Conservation (phyloP, 2,888 invertebrate genomes). For the Machimus rusticus region DNA sequence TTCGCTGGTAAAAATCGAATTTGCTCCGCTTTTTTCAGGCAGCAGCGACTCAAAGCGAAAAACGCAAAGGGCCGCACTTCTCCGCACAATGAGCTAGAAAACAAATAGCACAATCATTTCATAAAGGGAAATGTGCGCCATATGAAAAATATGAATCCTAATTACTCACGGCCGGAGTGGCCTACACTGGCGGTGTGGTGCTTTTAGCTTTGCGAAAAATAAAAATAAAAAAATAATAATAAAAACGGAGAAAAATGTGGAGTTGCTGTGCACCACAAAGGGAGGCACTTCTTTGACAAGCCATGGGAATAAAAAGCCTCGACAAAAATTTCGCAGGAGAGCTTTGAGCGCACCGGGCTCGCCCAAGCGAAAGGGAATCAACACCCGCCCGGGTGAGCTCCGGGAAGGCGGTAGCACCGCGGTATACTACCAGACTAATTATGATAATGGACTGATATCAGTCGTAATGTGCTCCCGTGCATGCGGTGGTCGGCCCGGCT, state of each 20-base stretch:
- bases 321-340: constrained; percentile 13
- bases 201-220: neutral
- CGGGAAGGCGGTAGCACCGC: neutral
- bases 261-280: neutral
- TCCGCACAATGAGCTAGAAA: neutral
- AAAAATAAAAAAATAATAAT: neutral
- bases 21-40: neutral
- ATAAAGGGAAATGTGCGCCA: neutral
- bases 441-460: constrained; percentile 40
- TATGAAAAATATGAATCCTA: neutral
- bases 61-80: neutral
- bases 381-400: neutral
- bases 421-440: constrained; percentile 29
- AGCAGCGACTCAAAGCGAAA: neutral
- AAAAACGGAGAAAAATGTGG: neutral
- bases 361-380: neutral
- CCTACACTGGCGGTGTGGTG: neutral
- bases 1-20: neutral
- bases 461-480: constrained; percentile 8
- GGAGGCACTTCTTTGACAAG: constrained; percentile 21
- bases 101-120: neutral
- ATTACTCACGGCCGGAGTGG: neutral
- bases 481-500: neutral
- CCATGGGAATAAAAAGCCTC: constrained; percentile 2
- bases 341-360: neutral